Conservation (phyloP, 2,888 invertebrate genomes). For the Lepas anatifera region DNA sequence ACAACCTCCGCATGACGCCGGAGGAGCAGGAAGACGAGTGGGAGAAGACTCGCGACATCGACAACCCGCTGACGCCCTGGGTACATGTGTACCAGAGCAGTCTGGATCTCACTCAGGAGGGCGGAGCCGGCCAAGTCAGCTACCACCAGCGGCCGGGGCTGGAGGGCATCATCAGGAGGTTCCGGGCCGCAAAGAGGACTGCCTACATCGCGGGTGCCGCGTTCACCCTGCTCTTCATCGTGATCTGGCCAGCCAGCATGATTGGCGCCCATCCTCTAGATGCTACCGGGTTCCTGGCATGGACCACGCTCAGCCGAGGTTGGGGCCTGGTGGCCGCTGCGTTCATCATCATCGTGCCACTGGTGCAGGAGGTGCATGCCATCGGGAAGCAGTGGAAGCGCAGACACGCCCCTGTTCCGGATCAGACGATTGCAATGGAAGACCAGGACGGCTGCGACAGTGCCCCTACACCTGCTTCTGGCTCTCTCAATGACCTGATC, state of each 20-base stretch:
- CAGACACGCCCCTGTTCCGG: no score
- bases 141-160: background rate
- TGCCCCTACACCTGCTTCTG: no score
- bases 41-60: slow-evolving; percentile 36
- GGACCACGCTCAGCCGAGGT: slow-evolving; percentile 16
- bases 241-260: slow-evolving; percentile 19
- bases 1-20: background rate
- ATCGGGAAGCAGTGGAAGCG: background rate
- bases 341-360: slow-evolving; percentile 19
- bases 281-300: slow-evolving; percentile 14
- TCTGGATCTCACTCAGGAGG: background rate
- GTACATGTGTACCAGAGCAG: slow-evolving; percentile 27
- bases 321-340: slow-evolving; percentile 18
- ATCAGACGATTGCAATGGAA: no score
- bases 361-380: slow-evolving; percentile 16
- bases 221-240: slow-evolving; percentile 16
- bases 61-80: slow-evolving; percentile 36
- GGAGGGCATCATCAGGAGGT: background rate
- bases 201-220: slow-evolving; percentile 7
- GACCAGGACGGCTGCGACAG: no score
- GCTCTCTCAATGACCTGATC: no score
- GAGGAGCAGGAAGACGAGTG: slow-evolving; percentile 26
- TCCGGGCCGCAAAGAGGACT: background rate
- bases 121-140: no score
- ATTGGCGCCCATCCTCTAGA: background rate